Percentiles rank a stretch among this genome's conserved stretches.
phyloP scores from a whole-genome alignment of 2,888 invertebrate species.

The Molanna angustata region DNA sequence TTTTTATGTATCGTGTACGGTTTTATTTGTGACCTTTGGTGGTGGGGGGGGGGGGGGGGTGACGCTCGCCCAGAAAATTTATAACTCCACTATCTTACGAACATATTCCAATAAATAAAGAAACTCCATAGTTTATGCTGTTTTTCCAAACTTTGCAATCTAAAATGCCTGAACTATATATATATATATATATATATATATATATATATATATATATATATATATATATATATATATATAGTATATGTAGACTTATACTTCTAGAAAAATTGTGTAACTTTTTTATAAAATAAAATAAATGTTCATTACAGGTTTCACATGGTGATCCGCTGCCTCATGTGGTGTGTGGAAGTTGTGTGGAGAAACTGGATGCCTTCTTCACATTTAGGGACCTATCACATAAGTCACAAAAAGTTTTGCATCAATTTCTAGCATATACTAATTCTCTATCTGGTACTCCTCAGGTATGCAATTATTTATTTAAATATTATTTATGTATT shows the following conservation, averaged over 20 bases:
- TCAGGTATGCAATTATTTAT: constrained; percentile 47
- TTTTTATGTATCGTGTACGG: too few relatives aligned
- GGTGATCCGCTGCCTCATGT: constrained; percentile 74
- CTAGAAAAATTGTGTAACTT: not conserved
- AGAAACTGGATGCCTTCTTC: constrained; percentile 72
- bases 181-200: too few relatives aligned
- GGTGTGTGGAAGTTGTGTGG: constrained; percentile 73
- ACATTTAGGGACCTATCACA: constrained; percentile 74
- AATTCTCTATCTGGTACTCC: constrained; percentile 62
- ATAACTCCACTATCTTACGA: too few relatives aligned
- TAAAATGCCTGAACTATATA: too few relatives aligned
- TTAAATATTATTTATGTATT: not conserved
- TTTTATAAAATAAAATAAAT: not conserved
- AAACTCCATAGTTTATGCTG: not conserved
- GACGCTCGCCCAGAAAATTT: too few relatives aligned
- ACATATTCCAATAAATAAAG: constrained; percentile 2
- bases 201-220: too few relatives aligned
- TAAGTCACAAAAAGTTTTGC: constrained; percentile 71
- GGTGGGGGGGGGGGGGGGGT: too few relatives aligned
- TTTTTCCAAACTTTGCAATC: not conserved
- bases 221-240: too few relatives aligned
- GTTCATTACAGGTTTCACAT: constrained; percentile 63
- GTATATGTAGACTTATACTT: not conserved
- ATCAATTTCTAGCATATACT: constrained; percentile 72
- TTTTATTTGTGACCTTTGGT: too few relatives aligned